Evolutionary conservation across 2,888 invertebrate species (phyloP).

Genomic region (Tribolium freemani): DNA sequence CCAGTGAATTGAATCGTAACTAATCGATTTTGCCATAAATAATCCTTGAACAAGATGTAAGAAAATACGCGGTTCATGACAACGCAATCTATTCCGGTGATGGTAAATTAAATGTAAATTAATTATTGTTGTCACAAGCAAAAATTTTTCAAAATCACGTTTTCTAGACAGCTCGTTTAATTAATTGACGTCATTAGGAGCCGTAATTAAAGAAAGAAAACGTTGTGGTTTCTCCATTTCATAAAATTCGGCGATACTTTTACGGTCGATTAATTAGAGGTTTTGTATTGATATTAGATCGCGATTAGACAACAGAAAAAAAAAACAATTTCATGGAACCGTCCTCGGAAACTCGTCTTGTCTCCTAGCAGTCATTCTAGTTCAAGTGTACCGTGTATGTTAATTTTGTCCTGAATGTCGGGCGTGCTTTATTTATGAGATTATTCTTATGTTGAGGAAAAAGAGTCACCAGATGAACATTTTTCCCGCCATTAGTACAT

Average conservation of each 20-base stretch:
- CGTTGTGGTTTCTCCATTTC: background rate
- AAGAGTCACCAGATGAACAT: conserved; percentile 9
- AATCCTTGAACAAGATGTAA: conserved; percentile 14
- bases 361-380: conserved; percentile 33
- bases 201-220: too few species aligned
- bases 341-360: conserved; percentile 34
- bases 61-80: conserved; percentile 8
- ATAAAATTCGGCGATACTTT: background rate
- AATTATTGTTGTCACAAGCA: background rate
- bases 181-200: too few species aligned
- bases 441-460: conserved; percentile 15
- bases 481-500: conserved; percentile 7
- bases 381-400: conserved; percentile 37
- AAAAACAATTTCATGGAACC: conserved; percentile 16
- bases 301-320: conserved; percentile 4
- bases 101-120: background rate
- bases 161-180: too few species aligned
- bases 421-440: conserved; percentile 27
- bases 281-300: conserved; percentile 4
- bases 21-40: conserved; percentile 16
- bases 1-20: conserved; percentile 1
- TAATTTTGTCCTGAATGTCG: conserved; percentile 34
- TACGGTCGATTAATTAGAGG: background rate
- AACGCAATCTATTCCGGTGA: conserved; percentile 10
- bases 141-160: background rate